phyloP scores from a whole-genome alignment of 2,888 invertebrate species.

The Podotricha telesiphe region DNA sequence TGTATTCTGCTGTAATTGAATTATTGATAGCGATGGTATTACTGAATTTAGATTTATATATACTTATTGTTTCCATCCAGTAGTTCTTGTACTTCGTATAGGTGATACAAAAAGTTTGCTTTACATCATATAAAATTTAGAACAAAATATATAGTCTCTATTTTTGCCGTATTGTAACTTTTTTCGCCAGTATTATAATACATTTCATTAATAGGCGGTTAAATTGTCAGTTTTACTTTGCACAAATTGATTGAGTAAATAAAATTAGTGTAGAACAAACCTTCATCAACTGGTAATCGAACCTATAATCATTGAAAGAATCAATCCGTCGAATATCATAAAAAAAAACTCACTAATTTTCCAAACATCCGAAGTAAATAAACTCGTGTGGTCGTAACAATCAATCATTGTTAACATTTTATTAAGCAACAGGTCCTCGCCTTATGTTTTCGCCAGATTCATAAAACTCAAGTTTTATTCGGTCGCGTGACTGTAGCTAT shows the following conservation, averaged over 20 bases:
- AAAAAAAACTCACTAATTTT: background rate
- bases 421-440: constrained; percentile 45
- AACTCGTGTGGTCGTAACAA: constrained; percentile 25
- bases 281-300: no score
- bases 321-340: no score
- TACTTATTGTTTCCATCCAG: background rate
- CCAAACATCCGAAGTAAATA: constrained; percentile 12
- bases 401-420: constrained; percentile 40
- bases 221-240: no score
- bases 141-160: no score
- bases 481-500: constrained; percentile 49
- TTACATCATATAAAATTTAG: background rate
- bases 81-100: background rate
- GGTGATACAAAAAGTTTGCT: background rate
- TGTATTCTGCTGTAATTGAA: constrained; percentile 28
- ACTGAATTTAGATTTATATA: constrained; percentile 7
- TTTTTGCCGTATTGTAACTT: no score
- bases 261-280: no score
- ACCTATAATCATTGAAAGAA: no score
- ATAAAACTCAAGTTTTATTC: constrained; percentile 43
- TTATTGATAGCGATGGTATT: constrained; percentile 13
- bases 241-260: no score
- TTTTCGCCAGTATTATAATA: no score
- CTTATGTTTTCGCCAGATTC: constrained; percentile 40
- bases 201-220: no score